Evolutionary conservation across 2,797 vertebrate species (phyloP).

Genomic region (Tangara arthus): DNA sequence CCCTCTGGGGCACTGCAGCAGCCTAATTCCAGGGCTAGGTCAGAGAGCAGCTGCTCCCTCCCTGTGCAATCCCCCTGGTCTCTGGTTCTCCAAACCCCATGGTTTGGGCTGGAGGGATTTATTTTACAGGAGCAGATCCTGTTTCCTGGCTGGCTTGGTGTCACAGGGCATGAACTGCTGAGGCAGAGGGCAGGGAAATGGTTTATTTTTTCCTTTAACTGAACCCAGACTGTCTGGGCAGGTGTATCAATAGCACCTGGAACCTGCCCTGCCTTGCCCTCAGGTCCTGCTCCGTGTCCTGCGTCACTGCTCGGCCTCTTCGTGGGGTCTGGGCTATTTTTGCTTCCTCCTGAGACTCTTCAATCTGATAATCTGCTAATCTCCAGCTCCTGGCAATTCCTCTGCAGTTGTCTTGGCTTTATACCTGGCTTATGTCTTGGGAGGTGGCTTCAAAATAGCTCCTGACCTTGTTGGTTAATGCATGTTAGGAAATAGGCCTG

Average conservation of each 20-base stretch:
- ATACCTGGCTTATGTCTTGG: slow-evolving; percentile 34
- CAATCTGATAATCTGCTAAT: slow-evolving; percentile 63
- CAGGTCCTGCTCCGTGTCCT: background rate
- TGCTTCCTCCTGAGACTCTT: slow-evolving; percentile 19
- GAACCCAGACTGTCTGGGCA: background rate
- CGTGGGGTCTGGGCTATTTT: background rate
- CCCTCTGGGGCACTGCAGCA: background rate
- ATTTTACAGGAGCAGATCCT: background rate
- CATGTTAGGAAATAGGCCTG: background rate
- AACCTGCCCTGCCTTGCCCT: background rate
- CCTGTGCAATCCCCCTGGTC: fast-evolving
- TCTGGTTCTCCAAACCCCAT: background rate
- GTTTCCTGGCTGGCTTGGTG: background rate
- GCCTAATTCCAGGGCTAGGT: background rate
- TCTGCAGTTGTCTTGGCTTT: slow-evolving; percentile 22
- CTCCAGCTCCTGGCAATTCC: slow-evolving; percentile 5
- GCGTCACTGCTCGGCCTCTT: background rate
- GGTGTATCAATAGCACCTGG: background rate
- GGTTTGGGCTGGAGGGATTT: background rate
- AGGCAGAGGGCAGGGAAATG: background rate
- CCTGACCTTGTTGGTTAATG: slow-evolving; percentile 43
- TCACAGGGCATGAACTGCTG: background rate
- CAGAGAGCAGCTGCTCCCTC: background rate
- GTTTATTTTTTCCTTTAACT: background rate
- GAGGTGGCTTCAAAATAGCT: slow-evolving; percentile 23